Base-by-base conservation (phyloP, 2,888 invertebrate species). In the Brenthis daphne region DNA sequence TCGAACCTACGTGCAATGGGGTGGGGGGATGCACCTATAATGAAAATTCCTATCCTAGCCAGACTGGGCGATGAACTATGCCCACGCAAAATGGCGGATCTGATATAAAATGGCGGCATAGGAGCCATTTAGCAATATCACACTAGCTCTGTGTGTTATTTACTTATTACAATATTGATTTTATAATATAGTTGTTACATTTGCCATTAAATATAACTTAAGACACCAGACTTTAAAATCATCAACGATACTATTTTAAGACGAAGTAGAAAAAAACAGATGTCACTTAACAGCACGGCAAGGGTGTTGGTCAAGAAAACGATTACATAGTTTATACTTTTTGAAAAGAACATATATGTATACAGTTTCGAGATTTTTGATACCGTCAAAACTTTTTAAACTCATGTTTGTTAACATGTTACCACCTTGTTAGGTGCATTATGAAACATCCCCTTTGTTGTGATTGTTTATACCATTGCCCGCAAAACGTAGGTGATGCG, bases 21-120 rank as follows among this genome's bases (percentile, higher is more conserved):
- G 63, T 56, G 64, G 64, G 69, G 65, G 64, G 57, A 33, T 68
- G 58, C 63, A 69, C 61, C 65, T 63, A 61, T 50, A 63, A 29
- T 67, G 54, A 64, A 69, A 65, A 57, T 61, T 47, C 51, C 61
- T 67, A 67, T 65, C 37, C 67, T 50, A 65, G 69, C 58, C 64
- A 57, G 54, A 37, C 58, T 47, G 43, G 61, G 48, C 60, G 56
- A 24, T 43, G 50, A 51, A 13, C 29, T 20, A 67, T 51, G 60
- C 29, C 48, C 60, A 51, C 64, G 12, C 57, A 65, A 70, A 65
- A 70, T 68, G 67, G 67, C 64, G 60, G 60, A 53, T 56, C 48
- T 54, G 43, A 47, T 53, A 24, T n/a, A 48, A 66, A 60, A 58
- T 60, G 24, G 20, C 20, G 57, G 43, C 24, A 11, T 16, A 6